phyloP scores from a whole-genome alignment of 2,888 invertebrate genomes.

The Coelogynopora nodosa region DNA sequence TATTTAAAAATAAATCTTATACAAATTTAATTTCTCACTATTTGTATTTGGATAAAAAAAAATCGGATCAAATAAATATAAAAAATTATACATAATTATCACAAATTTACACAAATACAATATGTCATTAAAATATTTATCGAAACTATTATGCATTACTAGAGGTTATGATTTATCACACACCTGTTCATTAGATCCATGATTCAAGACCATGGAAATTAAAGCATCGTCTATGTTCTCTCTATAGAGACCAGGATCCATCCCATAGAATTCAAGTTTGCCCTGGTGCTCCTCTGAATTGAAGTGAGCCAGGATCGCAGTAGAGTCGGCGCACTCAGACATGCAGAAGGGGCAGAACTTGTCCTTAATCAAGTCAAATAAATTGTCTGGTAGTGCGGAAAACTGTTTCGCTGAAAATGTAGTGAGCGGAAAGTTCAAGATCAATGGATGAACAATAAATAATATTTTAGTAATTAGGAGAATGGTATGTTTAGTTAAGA shows the following conservation, averaged over 20 bases:
- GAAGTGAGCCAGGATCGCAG: not conserved
- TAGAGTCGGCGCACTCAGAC: not conserved
- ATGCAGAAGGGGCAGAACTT: conserved; percentile 24
- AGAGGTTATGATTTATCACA: too few species aligned
- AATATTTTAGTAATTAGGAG: too few species aligned
- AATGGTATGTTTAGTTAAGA: too few species aligned
- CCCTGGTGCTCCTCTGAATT: not conserved
- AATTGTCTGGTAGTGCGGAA: not conserved
- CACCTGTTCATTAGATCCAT: too few species aligned
- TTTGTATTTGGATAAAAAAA: too few species aligned
- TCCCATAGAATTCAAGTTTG: not conserved
- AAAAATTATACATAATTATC: too few species aligned
- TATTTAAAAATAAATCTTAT: not conserved
- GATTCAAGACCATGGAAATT: not conserved
- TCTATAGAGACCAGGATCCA: not conserved
- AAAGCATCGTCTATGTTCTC: not conserved
- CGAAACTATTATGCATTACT: too few species aligned
- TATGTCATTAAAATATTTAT: too few species aligned
- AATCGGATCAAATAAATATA: too few species aligned
- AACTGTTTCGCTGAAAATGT: too few species aligned
- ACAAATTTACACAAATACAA: not conserved
- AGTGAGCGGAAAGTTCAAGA: too few species aligned
- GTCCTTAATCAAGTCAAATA: not conserved
- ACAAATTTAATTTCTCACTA: not conserved
- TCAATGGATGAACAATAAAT: too few species aligned